phyloP scores from a whole-genome alignment of 2,888 invertebrate species.

The Euzetes globulus region DNA sequence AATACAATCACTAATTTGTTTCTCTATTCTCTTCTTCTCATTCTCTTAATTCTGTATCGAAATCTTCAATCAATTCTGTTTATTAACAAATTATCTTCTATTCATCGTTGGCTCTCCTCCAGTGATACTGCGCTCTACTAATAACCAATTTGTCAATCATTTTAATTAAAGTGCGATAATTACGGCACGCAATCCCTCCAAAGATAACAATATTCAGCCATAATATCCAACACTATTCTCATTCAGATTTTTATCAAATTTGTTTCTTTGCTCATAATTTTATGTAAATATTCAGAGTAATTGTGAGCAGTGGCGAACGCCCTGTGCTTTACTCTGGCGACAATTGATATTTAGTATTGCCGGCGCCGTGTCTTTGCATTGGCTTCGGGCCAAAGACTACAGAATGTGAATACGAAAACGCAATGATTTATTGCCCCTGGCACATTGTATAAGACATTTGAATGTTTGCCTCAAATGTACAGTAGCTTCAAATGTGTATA shows the following conservation, averaged over 20 bases:
- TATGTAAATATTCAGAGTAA: background rate
- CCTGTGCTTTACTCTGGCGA: background rate
- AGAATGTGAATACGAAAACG: slow-evolving; percentile 17
- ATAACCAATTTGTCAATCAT: slow-evolving; percentile 30
- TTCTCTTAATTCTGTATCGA: slow-evolving; percentile 7
- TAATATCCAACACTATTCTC: no score
- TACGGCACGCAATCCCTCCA: slow-evolving; percentile 20
- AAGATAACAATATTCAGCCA: background rate
- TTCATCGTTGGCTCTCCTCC: background rate
- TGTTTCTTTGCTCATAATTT: background rate
- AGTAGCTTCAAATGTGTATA: slow-evolving; percentile 6
- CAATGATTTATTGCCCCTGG: slow-evolving; percentile 16
- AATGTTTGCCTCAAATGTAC: background rate
- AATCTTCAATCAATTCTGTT: slow-evolving; percentile 29
- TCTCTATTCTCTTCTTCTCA: background rate
- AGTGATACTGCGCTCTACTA: slow-evolving; percentile 2
- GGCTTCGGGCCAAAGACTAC: background rate
- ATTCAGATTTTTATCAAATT: background rate
- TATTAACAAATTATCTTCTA: slow-evolving; percentile 30
- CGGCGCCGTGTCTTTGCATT: slow-evolving; percentile 20
- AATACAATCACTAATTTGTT: slow-evolving; percentile 14
- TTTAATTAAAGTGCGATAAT: slow-evolving; percentile 29
- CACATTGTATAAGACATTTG: slow-evolving; percentile 10
- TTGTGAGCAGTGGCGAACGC: background rate
- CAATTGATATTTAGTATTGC: slow-evolving; percentile 13